Conservation (phyloP, 2,888 invertebrate species). For the Heteropelma amictum region DNA sequence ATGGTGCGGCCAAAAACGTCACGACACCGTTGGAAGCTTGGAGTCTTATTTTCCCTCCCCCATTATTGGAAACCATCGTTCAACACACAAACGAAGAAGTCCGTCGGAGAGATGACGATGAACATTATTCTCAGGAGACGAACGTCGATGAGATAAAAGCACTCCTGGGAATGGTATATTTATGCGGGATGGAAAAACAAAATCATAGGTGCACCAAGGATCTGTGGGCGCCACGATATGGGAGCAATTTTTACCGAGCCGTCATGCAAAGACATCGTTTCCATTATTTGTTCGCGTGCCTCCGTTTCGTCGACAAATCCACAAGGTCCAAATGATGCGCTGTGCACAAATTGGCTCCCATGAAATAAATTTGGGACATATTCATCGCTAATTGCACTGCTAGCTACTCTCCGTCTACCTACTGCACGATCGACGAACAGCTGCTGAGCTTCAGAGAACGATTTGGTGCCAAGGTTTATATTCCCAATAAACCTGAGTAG, state of each 20-base stretch:
- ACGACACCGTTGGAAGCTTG: too few relatives aligned
- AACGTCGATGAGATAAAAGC: not conserved
- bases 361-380: too few relatives aligned
- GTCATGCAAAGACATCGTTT: slow-evolving; percentile 41
- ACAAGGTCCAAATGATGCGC: too few relatives aligned
- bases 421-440: slow-evolving; percentile 45
- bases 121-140: too few relatives aligned
- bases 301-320: slow-evolving; percentile 46
- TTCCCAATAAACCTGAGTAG: slow-evolving; percentile 57
- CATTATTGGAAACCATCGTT: too few relatives aligned
- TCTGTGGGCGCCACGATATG: slow-evolving; percentile 34
- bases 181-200: slow-evolving; percentile 8
- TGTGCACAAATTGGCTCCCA: too few relatives aligned
- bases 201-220: slow-evolving; percentile 28
- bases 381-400: too few relatives aligned
- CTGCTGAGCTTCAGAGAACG: slow-evolving; percentile 26
- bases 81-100: too few relatives aligned
- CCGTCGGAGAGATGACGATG: too few relatives aligned
- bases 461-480: slow-evolving; percentile 28
- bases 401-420: slow-evolving; percentile 37
- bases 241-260: slow-evolving; percentile 29
- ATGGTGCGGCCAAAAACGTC: too few relatives aligned
- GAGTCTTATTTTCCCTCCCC: too few relatives aligned
- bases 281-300: slow-evolving; percentile 25
- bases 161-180: not conserved